Conservation (phyloP, 2,113 vertebrate species). For the Spea bombifrons region DNA sequence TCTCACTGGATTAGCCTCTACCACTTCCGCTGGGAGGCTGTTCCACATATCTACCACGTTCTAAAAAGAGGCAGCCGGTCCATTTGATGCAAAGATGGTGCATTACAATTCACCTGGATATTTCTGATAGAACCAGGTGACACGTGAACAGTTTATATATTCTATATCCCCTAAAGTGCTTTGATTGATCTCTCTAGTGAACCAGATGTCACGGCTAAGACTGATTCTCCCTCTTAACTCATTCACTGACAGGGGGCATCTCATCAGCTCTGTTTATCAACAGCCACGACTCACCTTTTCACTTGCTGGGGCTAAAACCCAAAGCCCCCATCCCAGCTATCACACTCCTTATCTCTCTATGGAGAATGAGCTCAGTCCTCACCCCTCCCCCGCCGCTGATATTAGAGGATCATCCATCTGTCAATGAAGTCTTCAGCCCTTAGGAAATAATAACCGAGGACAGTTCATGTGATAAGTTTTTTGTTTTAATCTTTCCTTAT, state of each 20-base stretch:
- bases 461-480: too few species aligned
- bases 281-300: slow-evolving; percentile 27
- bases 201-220: slow-evolving; percentile 5
- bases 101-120: too few species aligned
- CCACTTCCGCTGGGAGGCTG: too few species aligned
- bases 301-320: slow-evolving; percentile 14
- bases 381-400: slow-evolving; percentile 6
- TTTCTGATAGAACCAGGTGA: too few species aligned
- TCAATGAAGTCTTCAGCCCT: slow-evolving; percentile 12
- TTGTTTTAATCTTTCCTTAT: too few species aligned
- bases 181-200: not conserved
- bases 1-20: too few species aligned
- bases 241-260: slow-evolving; percentile 26
- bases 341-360: slow-evolving; percentile 5
- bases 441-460: not conserved
- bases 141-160: too few species aligned
- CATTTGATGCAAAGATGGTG: too few species aligned
- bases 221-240: slow-evolving; percentile 24
- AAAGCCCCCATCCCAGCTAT: slow-evolving; percentile 5
- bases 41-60: too few species aligned
- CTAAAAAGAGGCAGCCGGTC: too few species aligned
- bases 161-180: too few species aligned
- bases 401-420: slow-evolving; percentile 28
- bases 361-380: slow-evolving; percentile 13
- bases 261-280: slow-evolving; percentile 20